Conservation (phyloP, 2,888 invertebrate species). For the Candidula unifasciata region DNA sequence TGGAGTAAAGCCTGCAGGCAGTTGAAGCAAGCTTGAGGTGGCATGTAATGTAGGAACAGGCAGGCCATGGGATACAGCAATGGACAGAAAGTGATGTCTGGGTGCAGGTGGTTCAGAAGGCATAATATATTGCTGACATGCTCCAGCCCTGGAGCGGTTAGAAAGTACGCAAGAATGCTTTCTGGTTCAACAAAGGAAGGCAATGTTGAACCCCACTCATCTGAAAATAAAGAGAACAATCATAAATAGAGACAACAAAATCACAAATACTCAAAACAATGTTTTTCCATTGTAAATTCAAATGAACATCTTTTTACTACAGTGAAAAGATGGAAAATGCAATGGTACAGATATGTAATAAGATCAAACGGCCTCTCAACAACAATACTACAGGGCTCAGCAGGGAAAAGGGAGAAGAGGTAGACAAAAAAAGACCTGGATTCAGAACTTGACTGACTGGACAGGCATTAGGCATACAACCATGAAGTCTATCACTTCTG, state of each 20-base stretch:
- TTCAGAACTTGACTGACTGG: too few species aligned
- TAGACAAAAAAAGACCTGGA: too few species aligned
- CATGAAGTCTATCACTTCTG: too few species aligned
- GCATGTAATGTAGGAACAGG: constrained; percentile 96
- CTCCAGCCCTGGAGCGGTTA: constrained; percentile 90
- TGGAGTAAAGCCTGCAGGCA: constrained; percentile 91
- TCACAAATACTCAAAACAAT: too few species aligned
- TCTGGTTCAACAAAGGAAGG: constrained; percentile 93
- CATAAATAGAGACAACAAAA: background rate
- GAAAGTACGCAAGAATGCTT: constrained; percentile 86
- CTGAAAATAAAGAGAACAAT: constrained; percentile 41
- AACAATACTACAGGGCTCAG: too few species aligned
- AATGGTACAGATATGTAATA: too few species aligned
- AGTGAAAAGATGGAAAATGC: too few species aligned
- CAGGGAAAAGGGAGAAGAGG: too few species aligned
- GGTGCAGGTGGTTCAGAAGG: constrained; percentile 93
- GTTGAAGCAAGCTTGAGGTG: constrained; percentile 77
- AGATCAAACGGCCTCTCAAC: too few species aligned
- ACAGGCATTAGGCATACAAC: too few species aligned
- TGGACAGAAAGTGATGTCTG: constrained; percentile 96
- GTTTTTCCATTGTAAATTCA: too few species aligned
- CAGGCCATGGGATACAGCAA: constrained; percentile 92
- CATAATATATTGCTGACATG: constrained; percentile 92
- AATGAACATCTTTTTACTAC: too few species aligned
- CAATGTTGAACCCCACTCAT: constrained; percentile 78